Evolutionary conservation across 1,140 invertebrate species (phyloP).

Genomic region (Drosophila suzukii): DNA sequence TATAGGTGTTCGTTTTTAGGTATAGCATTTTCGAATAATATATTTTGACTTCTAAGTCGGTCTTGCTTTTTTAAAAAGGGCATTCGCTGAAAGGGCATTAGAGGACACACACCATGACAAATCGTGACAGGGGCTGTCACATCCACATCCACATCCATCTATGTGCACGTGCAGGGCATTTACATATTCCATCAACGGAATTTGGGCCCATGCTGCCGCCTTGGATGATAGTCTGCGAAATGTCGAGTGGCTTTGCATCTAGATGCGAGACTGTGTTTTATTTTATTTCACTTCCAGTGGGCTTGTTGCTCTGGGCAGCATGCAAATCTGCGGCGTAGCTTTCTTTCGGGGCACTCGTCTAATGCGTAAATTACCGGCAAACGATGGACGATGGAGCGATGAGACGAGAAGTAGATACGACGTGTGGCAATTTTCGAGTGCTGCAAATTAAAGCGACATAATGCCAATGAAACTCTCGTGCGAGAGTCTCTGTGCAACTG

Average conservation of each 20-base stretch:
- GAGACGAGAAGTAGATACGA: constrained; percentile 29
- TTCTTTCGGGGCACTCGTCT: constrained; percentile 76
- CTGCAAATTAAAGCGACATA: constrained; percentile 66
- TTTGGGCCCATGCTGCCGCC: constrained; percentile 45
- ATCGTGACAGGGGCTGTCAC: constrained; percentile 11
- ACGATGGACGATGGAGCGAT: constrained; percentile 19
- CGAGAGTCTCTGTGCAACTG: constrained; percentile 51
- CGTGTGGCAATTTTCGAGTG: constrained; percentile 57
- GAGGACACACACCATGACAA: constrained; percentile 14
- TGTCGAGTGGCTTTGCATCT: constrained; percentile 67
- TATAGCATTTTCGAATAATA: background rate
- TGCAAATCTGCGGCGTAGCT: constrained; percentile 73
- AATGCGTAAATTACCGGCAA: constrained; percentile 73
- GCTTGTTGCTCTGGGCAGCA: constrained; percentile 32
- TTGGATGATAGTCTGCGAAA: constrained; percentile 58
- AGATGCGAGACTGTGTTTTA: constrained; percentile 35
- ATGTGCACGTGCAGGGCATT: constrained; percentile 55
- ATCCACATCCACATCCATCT: constrained; percentile 42
- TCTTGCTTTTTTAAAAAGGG: background rate
- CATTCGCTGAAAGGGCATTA: constrained; percentile 3
- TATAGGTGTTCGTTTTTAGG: background rate
- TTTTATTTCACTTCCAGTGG: background rate
- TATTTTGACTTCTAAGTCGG: background rate
- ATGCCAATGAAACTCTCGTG: constrained; percentile 70
- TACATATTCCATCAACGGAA: constrained; percentile 65